Percentiles rank a stretch among this genome's conserved stretches.
phyloP scores from a whole-genome alignment of 2,113 vertebrate genomes.

The Tupaia chinensis region DNA sequence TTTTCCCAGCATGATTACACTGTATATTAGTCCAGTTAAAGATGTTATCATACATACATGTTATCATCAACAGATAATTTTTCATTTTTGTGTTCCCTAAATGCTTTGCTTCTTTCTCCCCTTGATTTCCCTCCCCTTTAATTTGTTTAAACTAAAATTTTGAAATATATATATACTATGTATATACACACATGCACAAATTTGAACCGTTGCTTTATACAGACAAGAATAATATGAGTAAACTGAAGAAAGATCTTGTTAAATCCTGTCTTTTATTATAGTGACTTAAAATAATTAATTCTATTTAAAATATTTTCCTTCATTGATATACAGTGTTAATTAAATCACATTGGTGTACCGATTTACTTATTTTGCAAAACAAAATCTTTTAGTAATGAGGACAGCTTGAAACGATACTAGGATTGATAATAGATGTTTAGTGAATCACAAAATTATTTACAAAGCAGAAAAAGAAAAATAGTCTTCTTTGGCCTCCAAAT shows the following conservation, averaged over 20 bases:
- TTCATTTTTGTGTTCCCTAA: no score
- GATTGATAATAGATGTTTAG: no score
- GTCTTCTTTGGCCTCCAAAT: background rate
- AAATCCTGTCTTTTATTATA: background rate
- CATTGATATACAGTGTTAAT: background rate
- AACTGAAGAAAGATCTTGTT: background rate
- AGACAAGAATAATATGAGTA: background rate
- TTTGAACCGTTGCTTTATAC: background rate
- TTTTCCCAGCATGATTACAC: no score
- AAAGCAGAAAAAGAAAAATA: background rate
- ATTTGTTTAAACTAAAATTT: no score
- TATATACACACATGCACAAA: background rate
- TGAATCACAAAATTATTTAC: background rate
- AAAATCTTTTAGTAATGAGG: background rate
- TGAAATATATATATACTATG: no score
- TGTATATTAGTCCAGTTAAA: no score
- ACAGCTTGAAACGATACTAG: background rate
- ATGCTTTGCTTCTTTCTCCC: no score
- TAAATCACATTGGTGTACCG: background rate
- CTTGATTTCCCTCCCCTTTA: no score
- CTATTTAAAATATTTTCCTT: background rate
- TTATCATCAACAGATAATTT: no score
- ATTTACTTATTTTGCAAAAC: background rate
- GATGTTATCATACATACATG: no score
- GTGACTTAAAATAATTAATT: constrained; percentile 5